Percentiles rank a stretch among this genome's conserved stretches.
phyloP scores from a whole-genome alignment of 2,113 vertebrate species.

The Calonectris borealis region DNA sequence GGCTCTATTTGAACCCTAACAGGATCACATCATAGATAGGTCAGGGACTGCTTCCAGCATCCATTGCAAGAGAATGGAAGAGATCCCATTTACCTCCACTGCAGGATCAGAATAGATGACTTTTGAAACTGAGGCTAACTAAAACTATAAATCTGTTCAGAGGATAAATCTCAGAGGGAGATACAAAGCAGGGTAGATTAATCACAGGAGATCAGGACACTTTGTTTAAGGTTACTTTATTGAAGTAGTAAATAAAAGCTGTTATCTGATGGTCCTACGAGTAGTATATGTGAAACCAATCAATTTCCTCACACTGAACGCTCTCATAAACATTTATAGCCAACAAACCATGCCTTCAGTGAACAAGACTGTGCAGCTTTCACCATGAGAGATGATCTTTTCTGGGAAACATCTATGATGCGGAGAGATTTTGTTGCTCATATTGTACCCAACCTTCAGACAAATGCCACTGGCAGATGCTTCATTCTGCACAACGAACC shows the following conservation, averaged over 20 bases:
- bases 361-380: neutral
- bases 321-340: neutral
- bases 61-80: neutral
- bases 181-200: neutral
- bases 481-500: neutral
- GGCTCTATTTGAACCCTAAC: neutral
- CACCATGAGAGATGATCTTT: neutral
- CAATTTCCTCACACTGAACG: neutral
- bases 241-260: conserved; percentile 39
- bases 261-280: neutral
- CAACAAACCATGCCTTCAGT: neutral
- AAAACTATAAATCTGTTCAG: conserved; percentile 7
- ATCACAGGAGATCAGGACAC: neutral
- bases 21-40: neutral
- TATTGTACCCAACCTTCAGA: neutral
- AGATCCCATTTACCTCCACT: neutral
- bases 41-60: neutral
- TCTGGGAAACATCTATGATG: neutral
- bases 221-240: neutral
- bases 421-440: neutral
- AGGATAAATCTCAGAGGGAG: conserved; percentile 13
- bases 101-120: neutral
- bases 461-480: neutral
- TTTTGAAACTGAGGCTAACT: neutral
- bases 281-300: neutral